Base-by-base conservation (phyloP, 30 jellyfish, hydroid and myxozoan genomes). In the Hydractinia echinata region DNA sequence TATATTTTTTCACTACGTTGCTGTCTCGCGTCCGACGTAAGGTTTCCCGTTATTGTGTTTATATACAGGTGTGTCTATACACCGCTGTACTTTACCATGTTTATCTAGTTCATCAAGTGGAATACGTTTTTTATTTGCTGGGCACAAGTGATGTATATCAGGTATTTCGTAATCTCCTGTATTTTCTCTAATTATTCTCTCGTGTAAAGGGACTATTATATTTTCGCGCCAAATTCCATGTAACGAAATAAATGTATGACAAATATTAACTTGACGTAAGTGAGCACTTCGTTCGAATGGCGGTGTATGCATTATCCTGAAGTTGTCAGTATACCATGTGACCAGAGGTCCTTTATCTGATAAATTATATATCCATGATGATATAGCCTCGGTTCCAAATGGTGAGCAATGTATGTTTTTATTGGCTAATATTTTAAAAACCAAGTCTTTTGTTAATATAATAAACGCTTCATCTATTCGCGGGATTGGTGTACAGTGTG, bases 281-380 rank as follows among this genome's bases (percentile, higher is more conserved):
- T 11, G 69, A 13, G 15, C 69, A 58, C 69, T 58, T 58, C 19
- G 15, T 11, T 58, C 69, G 3, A 58, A 13, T 58, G 69, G 69
- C 19, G 69, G 69, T 11, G 69, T 16, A 16, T 58, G 69, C 18
- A 13, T 13, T 11, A 58, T 58, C 19, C 69, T 58, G 69, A 58
- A 58, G 19, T 58, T 58, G 19, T 58, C 69, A 58, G 69, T 58
- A 58, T 11, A 58, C 69, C 69, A 58, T 16, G 69, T 58, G 69
- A 16, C 19, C 15, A 11, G 15, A 13, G 19, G 18, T 58, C 69
- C 69, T 58, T 11, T 2, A 3, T 58, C 69, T 16, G 19, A 11
- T 13, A 58, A 13, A 13, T 58, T 16, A 58, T 58, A 58, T 16
- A 58, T 16, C 69, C 69, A 58, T 11, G 18, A 11, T 16, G 69